A percentile compares a stretch with the other conserved stretches of the same genome.
phyloP scores from a whole-genome alignment of 2,888 invertebrate species.

The Plebejus anna region DNA sequence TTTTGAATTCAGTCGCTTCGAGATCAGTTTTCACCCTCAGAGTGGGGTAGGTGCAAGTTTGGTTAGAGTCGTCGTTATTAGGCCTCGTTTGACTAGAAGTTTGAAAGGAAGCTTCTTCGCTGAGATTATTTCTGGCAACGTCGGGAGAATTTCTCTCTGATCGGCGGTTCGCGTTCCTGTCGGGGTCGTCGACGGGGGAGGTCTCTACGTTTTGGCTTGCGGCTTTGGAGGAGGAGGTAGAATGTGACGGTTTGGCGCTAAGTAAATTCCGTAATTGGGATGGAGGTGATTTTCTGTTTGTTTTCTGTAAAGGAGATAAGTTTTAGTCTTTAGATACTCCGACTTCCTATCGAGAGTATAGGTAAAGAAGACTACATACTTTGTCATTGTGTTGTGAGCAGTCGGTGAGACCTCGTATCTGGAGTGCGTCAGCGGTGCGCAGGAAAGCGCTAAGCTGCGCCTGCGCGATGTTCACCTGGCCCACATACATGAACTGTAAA shows the following conservation, averaged over 20 bases:
- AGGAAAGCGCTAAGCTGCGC: constrained; percentile 87
- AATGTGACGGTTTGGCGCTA: constrained; percentile 77
- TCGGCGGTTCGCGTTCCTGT: constrained; percentile 68
- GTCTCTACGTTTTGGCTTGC: constrained; percentile 78
- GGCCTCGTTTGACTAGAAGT: constrained; percentile 80
- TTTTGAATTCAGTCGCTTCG: constrained; percentile 74
- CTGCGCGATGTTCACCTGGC: constrained; percentile 91
- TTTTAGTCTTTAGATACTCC: neutral
- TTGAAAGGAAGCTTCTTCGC: constrained; percentile 77
- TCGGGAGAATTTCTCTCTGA: constrained; percentile 77
- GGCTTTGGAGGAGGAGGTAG: constrained; percentile 79
- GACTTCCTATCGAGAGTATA: neutral
- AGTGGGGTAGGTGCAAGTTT: constrained; percentile 71
- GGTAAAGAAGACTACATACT: constrained; percentile 47
- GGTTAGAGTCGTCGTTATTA: constrained; percentile 78
- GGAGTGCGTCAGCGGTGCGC: constrained; percentile 88
- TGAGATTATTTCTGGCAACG: constrained; percentile 79
- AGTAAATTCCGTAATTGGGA: constrained; percentile 79
- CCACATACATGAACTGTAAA: constrained; percentile 92
- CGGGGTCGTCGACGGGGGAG: constrained; percentile 68
- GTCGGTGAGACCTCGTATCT: constrained; percentile 89
- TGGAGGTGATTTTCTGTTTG: constrained; percentile 75
- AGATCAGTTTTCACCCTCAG: constrained; percentile 79
- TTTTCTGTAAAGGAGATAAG: constrained; percentile 61
- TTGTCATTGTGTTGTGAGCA: constrained; percentile 80